Base-by-base conservation (phyloP, 2,888 invertebrate genomes). In the Choreutis nemorana region DNA sequence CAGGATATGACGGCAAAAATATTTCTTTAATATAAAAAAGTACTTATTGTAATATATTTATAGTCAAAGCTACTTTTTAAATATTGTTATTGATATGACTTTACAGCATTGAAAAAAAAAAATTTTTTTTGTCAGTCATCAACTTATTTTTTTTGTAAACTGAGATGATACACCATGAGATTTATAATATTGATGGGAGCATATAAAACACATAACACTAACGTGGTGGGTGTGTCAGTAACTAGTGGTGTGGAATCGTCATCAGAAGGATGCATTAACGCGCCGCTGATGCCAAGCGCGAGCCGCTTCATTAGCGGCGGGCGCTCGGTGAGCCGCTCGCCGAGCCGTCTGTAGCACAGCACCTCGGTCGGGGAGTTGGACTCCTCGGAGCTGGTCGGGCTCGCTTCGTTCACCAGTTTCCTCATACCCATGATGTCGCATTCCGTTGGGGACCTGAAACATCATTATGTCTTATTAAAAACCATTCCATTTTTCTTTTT, bases 351-450 rank as follows among this genome's bases (percentile, higher is more conserved):
- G 72, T 90, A 92, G 55, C 91, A 89, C 73, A 90, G 90, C 64
- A 91, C 82, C 78, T 92, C 92, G 28, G 91, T 90, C 26, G 92
- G 92, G 6, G 92, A 92, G 70, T 89, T 90, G 55, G 91, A 90
- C 73, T 92, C 92, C 63, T 92, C 91, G 44, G 91, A 91, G 58
- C 88, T 89, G 64, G 84, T 86, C 16, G 86, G 85, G 24, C 72
- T 75, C 10, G 60, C 59, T 45, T 72, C 77, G 61, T 58, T 61
- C 18, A 57, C 54, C 29, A 61, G 49, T 45, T 57, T 56, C 14
- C 60, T 46, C 12, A 57, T 56, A 9, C 70, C 68, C 70, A 70
- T 62, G 40, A 53, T 55, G 48, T 66, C 54, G 68, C 73, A 75
- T 70, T 61, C 61, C 54, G 57, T 46, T 42, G 68, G 58, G 1